phyloP scores from a whole-genome alignment of 2,888 invertebrate genomes.

The Slavum lentiscoides region DNA sequence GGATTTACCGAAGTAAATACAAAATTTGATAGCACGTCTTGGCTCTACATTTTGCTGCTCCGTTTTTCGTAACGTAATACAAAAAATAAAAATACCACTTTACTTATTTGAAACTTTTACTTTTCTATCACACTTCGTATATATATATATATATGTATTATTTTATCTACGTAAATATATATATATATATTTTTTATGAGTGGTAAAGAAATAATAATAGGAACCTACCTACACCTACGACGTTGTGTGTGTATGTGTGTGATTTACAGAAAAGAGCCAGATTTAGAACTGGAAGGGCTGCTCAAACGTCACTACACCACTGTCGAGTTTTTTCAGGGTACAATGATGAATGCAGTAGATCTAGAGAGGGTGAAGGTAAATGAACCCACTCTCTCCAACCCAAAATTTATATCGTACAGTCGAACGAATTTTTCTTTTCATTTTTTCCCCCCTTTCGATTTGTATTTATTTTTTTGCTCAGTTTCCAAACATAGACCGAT shows the following conservation, averaged over 20 bases:
- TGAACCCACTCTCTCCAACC: constrained; percentile 18
- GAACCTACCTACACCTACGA: constrained; percentile 9
- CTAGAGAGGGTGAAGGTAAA: constrained; percentile 98
- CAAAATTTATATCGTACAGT: constrained; percentile 20
- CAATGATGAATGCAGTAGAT: constrained; percentile 99
- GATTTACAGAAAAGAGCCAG: constrained; percentile 94
- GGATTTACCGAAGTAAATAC: too few relatives aligned
- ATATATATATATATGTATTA: neutral
- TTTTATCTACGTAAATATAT: neutral
- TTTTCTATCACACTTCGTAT: too few relatives aligned
- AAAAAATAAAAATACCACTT: too few relatives aligned
- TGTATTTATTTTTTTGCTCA: constrained; percentile 18
- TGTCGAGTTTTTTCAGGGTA: constrained; percentile 99
- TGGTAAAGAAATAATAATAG: constrained; percentile 23
- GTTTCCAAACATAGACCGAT: constrained; percentile 42
- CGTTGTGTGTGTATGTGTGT: constrained; percentile 9
- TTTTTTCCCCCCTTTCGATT: neutral
- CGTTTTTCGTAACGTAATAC: too few relatives aligned
- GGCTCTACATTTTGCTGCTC: too few relatives aligned
- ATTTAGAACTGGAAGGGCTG: constrained; percentile 99
- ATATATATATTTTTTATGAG: neutral
- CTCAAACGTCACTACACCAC: constrained; percentile 99
- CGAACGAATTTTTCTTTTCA: neutral
- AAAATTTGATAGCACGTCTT: too few relatives aligned
- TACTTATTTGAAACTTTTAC: too few relatives aligned